These are phyloP conservation scores for Harpegnathos saltator DNA, from an alignment of 1,140 invertebrate genomes.

Conservation along the genomic window DNA sequence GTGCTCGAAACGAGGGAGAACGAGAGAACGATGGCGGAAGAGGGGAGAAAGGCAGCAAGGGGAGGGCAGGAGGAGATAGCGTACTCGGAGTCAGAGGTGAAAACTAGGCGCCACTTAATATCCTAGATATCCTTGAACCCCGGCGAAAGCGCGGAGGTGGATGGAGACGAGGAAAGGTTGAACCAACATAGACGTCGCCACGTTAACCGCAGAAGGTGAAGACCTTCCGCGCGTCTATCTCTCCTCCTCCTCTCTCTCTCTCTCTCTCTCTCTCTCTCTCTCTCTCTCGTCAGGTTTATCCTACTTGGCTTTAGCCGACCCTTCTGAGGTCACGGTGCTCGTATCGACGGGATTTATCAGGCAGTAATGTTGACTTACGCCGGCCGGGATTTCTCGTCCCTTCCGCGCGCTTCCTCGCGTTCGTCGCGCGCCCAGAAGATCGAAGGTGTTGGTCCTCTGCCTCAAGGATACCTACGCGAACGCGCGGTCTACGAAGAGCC, in stretches of 20 bases:
- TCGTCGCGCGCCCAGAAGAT: conserved; percentile 29
- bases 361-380: conserved; percentile 45
- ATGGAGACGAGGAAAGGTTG: neutral
- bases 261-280: neutral
- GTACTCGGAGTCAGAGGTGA: conserved; percentile 45
- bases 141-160: conserved; percentile 21
- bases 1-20: conserved; percentile 26
- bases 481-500: conserved; percentile 24
- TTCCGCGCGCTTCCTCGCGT: conserved; percentile 3
- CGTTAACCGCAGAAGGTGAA: conserved; percentile 28
- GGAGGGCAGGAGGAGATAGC: conserved; percentile 18
- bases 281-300: neutral
- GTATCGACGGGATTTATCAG: conserved; percentile 58
- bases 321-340: conserved; percentile 20
- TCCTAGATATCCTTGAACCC: conserved; percentile 69
- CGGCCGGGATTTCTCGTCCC: conserved; percentile 4
- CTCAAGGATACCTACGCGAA: conserved; percentile 54
- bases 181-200: conserved; percentile 25
- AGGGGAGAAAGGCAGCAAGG: no score
- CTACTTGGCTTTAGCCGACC: conserved; percentile 18
- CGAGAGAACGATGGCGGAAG: conserved; percentile 5
- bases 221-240: neutral
- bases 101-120: conserved; percentile 76
- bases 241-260: neutral
- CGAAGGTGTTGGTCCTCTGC: conserved; percentile 55